Evolutionary conservation across 2,888 invertebrate genomes (phyloP).

Genomic region (Sminthurinus aureus): DNA sequence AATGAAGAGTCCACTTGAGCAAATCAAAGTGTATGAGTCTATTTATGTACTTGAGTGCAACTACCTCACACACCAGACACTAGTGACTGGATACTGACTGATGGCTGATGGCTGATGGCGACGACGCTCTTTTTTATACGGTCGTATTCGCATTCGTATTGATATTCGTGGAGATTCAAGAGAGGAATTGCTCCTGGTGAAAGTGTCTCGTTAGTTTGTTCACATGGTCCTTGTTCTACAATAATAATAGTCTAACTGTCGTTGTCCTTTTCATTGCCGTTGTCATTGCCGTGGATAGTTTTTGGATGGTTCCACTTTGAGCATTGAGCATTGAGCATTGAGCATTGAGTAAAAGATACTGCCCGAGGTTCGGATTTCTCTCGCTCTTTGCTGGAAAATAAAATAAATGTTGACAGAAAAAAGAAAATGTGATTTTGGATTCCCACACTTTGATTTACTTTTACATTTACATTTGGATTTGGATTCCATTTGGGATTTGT

Average conservation of each 20-base stretch:
- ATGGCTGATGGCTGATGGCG: too few species aligned
- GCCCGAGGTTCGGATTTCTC: background rate
- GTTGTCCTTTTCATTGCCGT: too few species aligned
- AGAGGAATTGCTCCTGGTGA: background rate
- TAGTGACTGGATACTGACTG: too few species aligned
- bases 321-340: too few species aligned
- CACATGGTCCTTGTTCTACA: background rate
- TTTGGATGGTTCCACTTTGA: background rate
- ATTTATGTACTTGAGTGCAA: background rate
- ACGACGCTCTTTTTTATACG: background rate
- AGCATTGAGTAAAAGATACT: too few species aligned
- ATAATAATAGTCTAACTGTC: too few species aligned
- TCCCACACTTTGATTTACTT: background rate
- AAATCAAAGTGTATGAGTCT: background rate
- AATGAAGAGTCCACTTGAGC: background rate
- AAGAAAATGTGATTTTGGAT: background rate
- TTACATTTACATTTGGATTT: too few species aligned
- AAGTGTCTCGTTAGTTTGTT: background rate
- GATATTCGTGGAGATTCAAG: background rate
- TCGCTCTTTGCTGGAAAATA: background rate
- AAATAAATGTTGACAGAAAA: background rate
- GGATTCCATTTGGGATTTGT: background rate
- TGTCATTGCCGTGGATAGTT: too few species aligned
- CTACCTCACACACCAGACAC: too few species aligned
- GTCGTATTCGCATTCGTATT: background rate